phyloP scores from a whole-genome alignment of 2,888 invertebrate species.

The Drosophila imparisetae region DNA sequence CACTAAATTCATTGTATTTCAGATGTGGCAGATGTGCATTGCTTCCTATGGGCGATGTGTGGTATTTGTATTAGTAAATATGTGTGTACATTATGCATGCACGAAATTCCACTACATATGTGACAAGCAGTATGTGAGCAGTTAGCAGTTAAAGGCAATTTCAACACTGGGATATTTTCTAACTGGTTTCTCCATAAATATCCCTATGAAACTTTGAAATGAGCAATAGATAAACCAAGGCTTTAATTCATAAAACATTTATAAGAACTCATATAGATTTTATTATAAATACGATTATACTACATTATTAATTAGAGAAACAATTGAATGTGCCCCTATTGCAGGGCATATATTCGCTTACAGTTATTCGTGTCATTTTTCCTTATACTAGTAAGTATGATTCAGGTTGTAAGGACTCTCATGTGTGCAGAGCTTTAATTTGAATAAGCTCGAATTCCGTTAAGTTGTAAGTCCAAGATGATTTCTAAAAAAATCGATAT shows the following conservation, averaged over 20 bases:
- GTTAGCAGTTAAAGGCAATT: not conserved
- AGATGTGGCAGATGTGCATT: slow-evolving; percentile 55
- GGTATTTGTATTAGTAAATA: slow-evolving; percentile 7
- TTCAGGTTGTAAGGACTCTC: slow-evolving; percentile 48
- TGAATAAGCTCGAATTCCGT: not conserved
- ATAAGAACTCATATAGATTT: slow-evolving; percentile 17
- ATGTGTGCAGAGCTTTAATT: not conserved
- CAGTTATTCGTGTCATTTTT: slow-evolving; percentile 63
- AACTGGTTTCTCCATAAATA: not conserved
- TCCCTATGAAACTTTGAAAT: not conserved
- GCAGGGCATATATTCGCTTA: slow-evolving; percentile 46
- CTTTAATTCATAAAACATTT: not conserved
- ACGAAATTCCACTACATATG: slow-evolving; percentile 10
- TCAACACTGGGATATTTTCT: not conserved
- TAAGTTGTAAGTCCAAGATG: not conserved
- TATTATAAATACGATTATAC: slow-evolving; percentile 35
- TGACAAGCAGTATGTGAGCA: slow-evolving; percentile 7
- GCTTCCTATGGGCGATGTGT: slow-evolving; percentile 26
- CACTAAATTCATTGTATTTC: slow-evolving; percentile 12
- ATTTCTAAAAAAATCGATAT: slow-evolving; percentile 73
- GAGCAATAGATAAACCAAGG: not conserved
- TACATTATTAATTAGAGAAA: slow-evolving; percentile 28
- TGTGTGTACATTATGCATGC: not conserved
- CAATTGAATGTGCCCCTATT: slow-evolving; percentile 22
- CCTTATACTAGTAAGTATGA: slow-evolving; percentile 33